Base-by-base conservation (phyloP, 2,888 invertebrate genomes). In the Dolichomitus sp. region DNA sequence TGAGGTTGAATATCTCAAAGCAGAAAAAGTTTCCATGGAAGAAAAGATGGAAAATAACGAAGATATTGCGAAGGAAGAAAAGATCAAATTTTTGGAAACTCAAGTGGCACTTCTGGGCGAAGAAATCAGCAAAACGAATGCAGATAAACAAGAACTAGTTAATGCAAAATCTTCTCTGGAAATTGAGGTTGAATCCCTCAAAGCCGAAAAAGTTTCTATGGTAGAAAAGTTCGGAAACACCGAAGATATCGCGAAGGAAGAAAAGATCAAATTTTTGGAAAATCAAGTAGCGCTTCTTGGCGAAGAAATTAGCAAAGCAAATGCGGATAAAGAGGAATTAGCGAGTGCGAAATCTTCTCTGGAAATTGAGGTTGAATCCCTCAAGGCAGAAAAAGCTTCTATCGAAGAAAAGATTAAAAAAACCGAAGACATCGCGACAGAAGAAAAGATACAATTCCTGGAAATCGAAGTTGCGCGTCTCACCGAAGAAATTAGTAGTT, bases 211-310 rank as follows among this genome's bases (percentile, higher is more conserved):
- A 2, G n/a, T n/a, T 30, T 14, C n/a, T 40, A 69, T 73, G 45
- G 40, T 59, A 12, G 79, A 57, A n/a, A 78, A 65, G 50, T 45
- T 78, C 6, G 17, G 17, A n/a, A 23, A 66, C 14, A 61, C 27
- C 7, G 27, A 27, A 27, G n/a, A 57, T n/a, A 37, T 37, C 37
- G 37, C 50, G 50, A 52, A n/a, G 50, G 30, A 19, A 27, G 65
- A 86, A 45, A 87, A 84, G 19, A 59, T 83, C 17, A 75, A 80
- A 59, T 79, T 86, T 19, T 77, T 87, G 3, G 88, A 88, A 66
- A 78, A 75, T 30, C 84, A 88, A 52, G 48, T 85, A 33, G 14
- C 65, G 6, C 65, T 17, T 72, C 73, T 89, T 45, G 88, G 84
- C 5, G 81, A 79, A 37, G 85, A 84, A 30, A 69, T 88, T 0